These are phyloP conservation scores for Typhlomys cinereus DNA, from an alignment of 2,113 vertebrate genomes.

Conservation along the genomic window DNA sequence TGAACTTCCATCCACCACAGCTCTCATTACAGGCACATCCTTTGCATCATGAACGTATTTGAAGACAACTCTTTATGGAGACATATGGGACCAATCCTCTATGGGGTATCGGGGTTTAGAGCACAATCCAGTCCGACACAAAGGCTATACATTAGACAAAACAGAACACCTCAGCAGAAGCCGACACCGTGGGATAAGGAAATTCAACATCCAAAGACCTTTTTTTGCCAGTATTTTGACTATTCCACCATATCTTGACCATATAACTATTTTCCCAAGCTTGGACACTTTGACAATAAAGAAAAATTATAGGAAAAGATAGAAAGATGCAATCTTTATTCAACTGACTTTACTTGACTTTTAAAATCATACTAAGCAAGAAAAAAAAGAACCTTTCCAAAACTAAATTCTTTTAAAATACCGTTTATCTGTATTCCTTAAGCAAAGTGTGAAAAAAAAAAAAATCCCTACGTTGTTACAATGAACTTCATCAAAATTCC, in stretches of 20 bases:
- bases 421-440: not conserved
- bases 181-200: not conserved
- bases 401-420: not conserved
- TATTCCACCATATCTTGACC: not conserved
- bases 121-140: not conserved
- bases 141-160: not conserved
- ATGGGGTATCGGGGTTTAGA: not conserved
- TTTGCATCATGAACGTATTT: too few species aligned
- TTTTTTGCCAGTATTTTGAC: not conserved
- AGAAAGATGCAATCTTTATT: not conserved
- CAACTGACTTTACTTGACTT: not conserved
- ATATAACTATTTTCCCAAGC: not conserved
- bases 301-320: not conserved
- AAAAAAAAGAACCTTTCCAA: not conserved
- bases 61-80: too few species aligned
- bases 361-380: not conserved
- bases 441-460: not conserved
- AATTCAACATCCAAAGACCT: not conserved
- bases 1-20: not conserved
- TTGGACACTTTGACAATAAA: not conserved
- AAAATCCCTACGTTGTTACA: not conserved
- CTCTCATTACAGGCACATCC: too few species aligned
- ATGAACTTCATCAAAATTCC: not conserved
- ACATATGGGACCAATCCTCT: not conserved
- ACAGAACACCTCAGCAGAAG: not conserved